These are phyloP conservation scores for Meles meles DNA, from an alignment of 2,113 vertebrate genomes.

Conservation along the genomic window DNA sequence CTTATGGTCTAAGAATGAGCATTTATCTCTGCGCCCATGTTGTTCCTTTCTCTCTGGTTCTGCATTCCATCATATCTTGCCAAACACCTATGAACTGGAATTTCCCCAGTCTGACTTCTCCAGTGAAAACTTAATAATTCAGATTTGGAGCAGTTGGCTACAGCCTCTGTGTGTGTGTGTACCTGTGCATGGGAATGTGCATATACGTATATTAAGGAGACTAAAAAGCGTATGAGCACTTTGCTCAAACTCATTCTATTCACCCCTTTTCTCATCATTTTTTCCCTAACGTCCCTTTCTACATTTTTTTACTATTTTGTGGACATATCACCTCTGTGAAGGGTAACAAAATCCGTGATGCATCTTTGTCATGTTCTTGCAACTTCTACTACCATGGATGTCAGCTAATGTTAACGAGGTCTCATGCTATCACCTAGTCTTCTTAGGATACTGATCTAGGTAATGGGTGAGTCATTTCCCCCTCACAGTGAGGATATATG, in stretches of 20 bases:
- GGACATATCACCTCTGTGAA: background rate
- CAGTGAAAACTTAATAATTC: background rate
- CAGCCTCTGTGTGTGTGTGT: background rate
- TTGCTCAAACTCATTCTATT: background rate
- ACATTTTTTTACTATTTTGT: background rate
- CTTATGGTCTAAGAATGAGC: background rate
- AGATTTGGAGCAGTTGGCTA: background rate
- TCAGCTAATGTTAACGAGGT: background rate
- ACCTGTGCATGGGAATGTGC: too few relatives aligned
- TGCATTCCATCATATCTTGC: background rate
- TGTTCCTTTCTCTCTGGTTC: background rate
- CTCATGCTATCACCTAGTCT: background rate
- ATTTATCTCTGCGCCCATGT: background rate
- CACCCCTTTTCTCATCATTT: background rate
- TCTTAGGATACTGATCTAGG: background rate
- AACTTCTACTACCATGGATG: background rate
- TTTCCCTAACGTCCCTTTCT: background rate
- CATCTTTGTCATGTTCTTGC: background rate
- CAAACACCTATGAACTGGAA: background rate
- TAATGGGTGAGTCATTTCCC: background rate
- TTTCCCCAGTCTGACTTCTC: background rate
- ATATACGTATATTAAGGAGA: background rate
- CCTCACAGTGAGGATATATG: background rate
- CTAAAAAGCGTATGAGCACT: background rate
- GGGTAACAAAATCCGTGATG: background rate